A percentile compares a stretch with the other conserved stretches of the same genome.
phyloP scores from a whole-genome alignment of 2,888 invertebrate species.

The Rhaphigaster nebulosa region DNA sequence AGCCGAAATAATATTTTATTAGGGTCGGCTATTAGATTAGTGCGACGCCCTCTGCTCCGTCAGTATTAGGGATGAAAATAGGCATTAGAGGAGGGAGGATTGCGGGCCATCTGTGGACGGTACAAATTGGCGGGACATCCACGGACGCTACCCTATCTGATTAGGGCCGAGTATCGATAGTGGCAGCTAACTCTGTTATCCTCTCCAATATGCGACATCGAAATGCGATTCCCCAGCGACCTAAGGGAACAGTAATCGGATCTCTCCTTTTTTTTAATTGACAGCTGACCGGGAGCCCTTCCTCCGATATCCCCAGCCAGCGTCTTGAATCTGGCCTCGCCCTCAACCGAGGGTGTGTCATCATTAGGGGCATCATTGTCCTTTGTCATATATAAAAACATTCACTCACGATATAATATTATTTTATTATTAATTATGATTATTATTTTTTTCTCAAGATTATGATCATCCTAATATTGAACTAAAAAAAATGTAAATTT shows the following conservation, averaged over 20 bases:
- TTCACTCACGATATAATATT: neutral
- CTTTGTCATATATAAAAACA: neutral
- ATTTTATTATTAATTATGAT: no score
- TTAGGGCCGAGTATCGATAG: neutral
- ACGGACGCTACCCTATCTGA: neutral
- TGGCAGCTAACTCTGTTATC: slow-evolving; percentile 1
- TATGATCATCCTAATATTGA: no score
- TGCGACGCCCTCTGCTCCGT: neutral
- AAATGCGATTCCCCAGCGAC: slow-evolving; percentile 23
- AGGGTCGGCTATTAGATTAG: neutral
- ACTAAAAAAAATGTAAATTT: no score
- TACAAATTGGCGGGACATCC: neutral
- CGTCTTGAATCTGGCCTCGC: neutral
- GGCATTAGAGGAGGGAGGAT: neutral
- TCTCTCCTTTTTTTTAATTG: slow-evolving; percentile 37
- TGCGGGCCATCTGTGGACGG: slow-evolving; percentile 21
- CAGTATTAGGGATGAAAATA: slow-evolving; percentile 17
- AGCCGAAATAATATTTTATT: slow-evolving; percentile 6
- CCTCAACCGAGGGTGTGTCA: neutral
- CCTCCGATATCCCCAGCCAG: neutral
- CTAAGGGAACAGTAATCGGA: slow-evolving; percentile 2
- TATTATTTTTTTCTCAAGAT: neutral
- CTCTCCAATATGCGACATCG: slow-evolving; percentile 9
- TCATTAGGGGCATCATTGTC: neutral
- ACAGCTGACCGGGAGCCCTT: slow-evolving; percentile 41